These are phyloP conservation scores for Periplaneta americana DNA, from an alignment of 1,140 invertebrate species.

Conservation along the genomic window DNA sequence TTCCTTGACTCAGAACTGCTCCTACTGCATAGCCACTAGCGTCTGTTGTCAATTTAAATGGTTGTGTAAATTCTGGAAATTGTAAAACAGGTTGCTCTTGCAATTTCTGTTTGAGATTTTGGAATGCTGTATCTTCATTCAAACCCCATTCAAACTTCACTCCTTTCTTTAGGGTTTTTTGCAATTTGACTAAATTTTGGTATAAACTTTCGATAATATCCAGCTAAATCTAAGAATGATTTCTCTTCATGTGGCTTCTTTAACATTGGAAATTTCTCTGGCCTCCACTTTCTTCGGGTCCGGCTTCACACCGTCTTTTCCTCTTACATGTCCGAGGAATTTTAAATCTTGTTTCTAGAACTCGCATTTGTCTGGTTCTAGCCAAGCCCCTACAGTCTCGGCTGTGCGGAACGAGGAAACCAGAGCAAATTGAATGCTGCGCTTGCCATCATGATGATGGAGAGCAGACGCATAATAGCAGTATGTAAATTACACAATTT, in stretches of 20 bases:
- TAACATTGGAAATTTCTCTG: conserved; percentile 25
- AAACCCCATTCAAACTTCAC: not conserved
- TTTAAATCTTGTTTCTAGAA: no score
- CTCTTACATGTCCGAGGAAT: no score
- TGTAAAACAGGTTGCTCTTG: not conserved
- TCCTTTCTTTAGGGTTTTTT: conserved; percentile 9
- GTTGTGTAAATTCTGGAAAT: conserved; percentile 15
- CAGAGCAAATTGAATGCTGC: no score
- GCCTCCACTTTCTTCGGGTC: no score
- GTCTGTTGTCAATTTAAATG: conserved; percentile 17
- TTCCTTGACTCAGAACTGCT: conserved; percentile 14
- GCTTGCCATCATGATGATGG: no score
- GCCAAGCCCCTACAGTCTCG: no score
- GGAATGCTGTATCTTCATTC: not conserved
- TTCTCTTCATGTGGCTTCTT: conserved; percentile 21
- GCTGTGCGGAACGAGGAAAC: no score
- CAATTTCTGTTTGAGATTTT: conserved; percentile 12
- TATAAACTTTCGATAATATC: conserved; percentile 20
- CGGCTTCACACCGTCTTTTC: no score
- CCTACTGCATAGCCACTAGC: no score
- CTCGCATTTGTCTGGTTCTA: no score
- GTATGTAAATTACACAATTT: no score
- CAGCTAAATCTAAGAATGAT: conserved; percentile 25
- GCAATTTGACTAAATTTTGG: not conserved
- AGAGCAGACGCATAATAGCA: no score